Evolutionary conservation across 1,140 invertebrate genomes (phyloP).

Genomic region (Rhopalosiphum maidis): DNA sequence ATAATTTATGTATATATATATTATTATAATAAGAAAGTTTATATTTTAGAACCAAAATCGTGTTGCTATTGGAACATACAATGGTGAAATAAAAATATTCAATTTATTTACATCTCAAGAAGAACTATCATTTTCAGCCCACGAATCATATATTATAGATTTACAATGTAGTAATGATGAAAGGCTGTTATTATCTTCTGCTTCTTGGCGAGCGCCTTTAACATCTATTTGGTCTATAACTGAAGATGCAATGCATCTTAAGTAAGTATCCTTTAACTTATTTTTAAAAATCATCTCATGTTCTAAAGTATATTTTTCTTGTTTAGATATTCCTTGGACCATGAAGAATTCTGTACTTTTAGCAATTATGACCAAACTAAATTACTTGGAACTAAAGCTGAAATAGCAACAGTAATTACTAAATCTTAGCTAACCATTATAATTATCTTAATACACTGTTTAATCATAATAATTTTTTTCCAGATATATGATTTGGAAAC

Average conservation of each 20-base stretch:
- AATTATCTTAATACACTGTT: background rate
- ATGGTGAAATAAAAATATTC: conserved; percentile 49
- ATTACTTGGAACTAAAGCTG: conserved; percentile 82
- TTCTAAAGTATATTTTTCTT: conserved; percentile 49
- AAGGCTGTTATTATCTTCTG: conserved; percentile 83
- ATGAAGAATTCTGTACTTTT: conserved; percentile 91
- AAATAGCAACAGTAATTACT: conserved; percentile 72
- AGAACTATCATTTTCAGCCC: conserved; percentile 76
- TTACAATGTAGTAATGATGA: conserved; percentile 78
- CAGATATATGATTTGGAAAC: conserved; percentile 92
- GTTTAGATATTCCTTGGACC: conserved; percentile 72
- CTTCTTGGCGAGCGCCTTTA: conserved; percentile 80
- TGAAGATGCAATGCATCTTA: conserved; percentile 74
- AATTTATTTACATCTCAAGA: conserved; percentile 65
- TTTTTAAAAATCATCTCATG: conserved; percentile 27
- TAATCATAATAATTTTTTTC: conserved; percentile 59
- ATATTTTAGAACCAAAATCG: conserved; percentile 24
- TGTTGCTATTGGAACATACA: conserved; percentile 44
- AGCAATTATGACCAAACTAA: conserved; percentile 85
- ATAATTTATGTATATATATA: background rate
- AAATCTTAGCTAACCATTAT: background rate
- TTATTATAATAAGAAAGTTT: background rate
- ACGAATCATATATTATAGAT: conserved; percentile 83
- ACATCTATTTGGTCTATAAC: conserved; percentile 85
- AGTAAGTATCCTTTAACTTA: conserved; percentile 63